Conservation (phyloP, 2,888 invertebrate species). For the Thysanoteuthis rhombus region DNA sequence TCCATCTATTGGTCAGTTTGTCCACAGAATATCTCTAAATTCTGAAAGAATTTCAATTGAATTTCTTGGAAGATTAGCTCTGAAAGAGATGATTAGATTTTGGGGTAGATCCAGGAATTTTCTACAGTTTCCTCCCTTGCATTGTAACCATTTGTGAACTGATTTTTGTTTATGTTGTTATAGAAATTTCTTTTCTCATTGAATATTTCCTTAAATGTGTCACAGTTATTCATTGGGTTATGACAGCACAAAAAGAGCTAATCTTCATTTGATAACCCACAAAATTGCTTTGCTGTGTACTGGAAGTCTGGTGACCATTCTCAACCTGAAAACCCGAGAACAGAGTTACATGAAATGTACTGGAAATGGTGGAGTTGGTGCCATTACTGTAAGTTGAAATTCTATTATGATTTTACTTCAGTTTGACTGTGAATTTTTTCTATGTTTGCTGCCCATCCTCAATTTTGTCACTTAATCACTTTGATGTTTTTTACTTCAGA, state of each 20-base stretch:
- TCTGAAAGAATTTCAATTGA: no score
- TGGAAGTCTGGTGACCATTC: slow-evolving; percentile 83
- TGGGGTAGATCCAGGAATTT: no score
- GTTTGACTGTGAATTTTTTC: background rate
- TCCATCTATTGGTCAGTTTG: no score
- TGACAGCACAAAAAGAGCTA: slow-evolving; percentile 82
- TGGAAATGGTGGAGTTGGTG: slow-evolving; percentile 84
- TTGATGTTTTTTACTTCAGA: no score
- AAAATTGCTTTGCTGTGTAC: slow-evolving; percentile 81
- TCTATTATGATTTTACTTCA: background rate
- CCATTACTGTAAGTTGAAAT: slow-evolving; percentile 76
- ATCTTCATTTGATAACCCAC: slow-evolving; percentile 81
- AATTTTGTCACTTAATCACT: no score
- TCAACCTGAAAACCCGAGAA: slow-evolving; percentile 76
- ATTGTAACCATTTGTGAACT: no score
- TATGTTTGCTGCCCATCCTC: no score
- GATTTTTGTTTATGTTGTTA: background rate
- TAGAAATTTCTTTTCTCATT: background rate
- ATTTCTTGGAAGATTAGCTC: no score
- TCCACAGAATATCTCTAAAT: no score
- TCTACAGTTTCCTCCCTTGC: no score
- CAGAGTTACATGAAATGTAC: slow-evolving; percentile 79
- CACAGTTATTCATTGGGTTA: slow-evolving; percentile 86
- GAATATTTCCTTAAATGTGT: background rate
- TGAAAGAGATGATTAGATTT: no score